Conservation (phyloP, 2,113 vertebrate species). For the Mormyrus lacerda region DNA sequence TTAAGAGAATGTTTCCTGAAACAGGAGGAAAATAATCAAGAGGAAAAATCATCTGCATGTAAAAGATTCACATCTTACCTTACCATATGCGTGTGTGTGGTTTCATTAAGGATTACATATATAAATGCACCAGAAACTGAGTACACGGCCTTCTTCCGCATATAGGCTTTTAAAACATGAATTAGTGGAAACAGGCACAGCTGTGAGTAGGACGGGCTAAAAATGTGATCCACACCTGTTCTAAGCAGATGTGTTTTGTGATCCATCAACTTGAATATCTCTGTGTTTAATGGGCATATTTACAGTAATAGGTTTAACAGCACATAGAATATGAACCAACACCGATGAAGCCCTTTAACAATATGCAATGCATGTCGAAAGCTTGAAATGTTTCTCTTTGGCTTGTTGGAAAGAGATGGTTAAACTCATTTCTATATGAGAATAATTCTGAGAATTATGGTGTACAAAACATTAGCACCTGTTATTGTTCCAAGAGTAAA, state of each 20-base stretch:
- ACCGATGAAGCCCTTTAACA: conserved; percentile 27
- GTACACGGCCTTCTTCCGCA: conserved; percentile 38
- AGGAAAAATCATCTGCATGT: not conserved
- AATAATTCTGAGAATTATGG: not conserved
- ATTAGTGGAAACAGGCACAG: conserved; percentile 38
- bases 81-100: not conserved
- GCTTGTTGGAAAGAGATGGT: not conserved
- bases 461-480: not conserved
- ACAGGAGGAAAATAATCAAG: not conserved
- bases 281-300: conserved; percentile 41
- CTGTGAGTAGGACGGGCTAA: conserved; percentile 32
- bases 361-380: not conserved
- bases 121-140: conserved; percentile 10
- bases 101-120: not conserved
- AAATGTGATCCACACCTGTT: conserved; percentile 43
- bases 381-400: not conserved
- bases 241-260: conserved; percentile 44
- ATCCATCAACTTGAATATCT: conserved; percentile 45
- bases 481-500: not conserved
- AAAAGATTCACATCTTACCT: not conserved
- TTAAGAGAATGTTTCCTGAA: not conserved
- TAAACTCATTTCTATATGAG: not conserved
- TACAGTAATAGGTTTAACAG: conserved; percentile 16
- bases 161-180: conserved; percentile 38
- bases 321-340: conserved; percentile 32